Evolutionary conservation across 64 coral and sea anemone genomes (phyloP).

Genomic region (Astreopora myriophthalma): DNA sequence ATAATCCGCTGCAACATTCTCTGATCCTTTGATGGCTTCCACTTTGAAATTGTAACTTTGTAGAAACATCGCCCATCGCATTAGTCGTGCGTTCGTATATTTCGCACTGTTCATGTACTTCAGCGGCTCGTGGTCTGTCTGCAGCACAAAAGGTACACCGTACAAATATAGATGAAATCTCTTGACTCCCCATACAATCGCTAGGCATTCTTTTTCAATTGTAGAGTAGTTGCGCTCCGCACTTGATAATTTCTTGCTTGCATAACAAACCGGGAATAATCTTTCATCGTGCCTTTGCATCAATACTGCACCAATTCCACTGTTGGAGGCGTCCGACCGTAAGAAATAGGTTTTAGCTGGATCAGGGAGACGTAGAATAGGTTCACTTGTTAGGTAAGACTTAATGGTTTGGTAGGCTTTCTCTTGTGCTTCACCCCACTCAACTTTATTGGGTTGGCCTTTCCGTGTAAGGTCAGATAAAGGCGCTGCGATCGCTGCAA

Average conservation of each 20-base stretch:
- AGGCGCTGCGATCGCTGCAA: constrained; percentile 31
- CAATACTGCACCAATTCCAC: constrained; percentile 40
- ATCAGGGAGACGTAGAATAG: constrained; percentile 43
- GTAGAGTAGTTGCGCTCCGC: constrained; percentile 13
- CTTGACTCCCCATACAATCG: constrained; percentile 9
- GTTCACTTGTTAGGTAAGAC: background rate
- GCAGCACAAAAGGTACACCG: background rate
- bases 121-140: constrained; percentile 5
- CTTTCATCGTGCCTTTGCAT: constrained; percentile 5
- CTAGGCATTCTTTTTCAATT: constrained; percentile 54
- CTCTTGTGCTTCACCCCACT: background rate
- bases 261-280: constrained; percentile 29
- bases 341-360: constrained; percentile 1
- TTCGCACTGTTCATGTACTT: constrained; percentile 16
- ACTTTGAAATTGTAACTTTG: constrained; percentile 30
- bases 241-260: constrained; percentile 8
- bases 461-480: constrained; percentile 30
- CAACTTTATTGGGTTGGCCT: constrained; percentile 25
- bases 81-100: background rate
- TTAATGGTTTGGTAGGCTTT: constrained; percentile 2
- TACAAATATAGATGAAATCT: constrained; percentile 21
- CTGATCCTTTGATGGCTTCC: constrained; percentile 34
- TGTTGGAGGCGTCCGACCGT: background rate
- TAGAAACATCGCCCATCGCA: constrained; percentile 48
- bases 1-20: constrained; percentile 56